Evolutionary conservation across 92 coral and sea anemone genomes (phyloP).

Genomic region (Umimayanthus kanabou): DNA sequence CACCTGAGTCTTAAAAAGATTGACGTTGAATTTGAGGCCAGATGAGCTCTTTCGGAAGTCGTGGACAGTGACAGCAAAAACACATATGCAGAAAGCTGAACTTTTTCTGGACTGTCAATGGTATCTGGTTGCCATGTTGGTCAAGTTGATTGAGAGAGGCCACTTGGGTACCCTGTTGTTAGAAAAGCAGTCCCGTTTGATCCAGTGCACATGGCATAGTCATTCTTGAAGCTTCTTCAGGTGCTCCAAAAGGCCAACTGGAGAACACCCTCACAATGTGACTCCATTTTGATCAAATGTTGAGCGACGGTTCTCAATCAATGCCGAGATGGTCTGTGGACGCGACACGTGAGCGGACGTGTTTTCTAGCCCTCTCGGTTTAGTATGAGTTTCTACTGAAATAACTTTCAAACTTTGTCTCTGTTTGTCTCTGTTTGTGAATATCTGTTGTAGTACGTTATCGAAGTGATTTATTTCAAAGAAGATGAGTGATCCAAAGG

Average conservation of each 20-base stretch:
- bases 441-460: too few species aligned
- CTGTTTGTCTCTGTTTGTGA: too few species aligned
- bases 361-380: too few species aligned
- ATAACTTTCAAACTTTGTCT: too few species aligned
- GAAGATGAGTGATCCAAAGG: too few species aligned
- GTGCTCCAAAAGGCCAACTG: slow-evolving; percentile 35
- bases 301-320: slow-evolving; percentile 5
- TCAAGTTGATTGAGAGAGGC: slow-evolving; percentile 35
- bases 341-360: too few species aligned
- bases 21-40: too few species aligned
- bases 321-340: neutral
- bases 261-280: slow-evolving; percentile 7
- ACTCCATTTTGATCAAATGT: slow-evolving; percentile 34
- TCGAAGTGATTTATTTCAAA: too few species aligned
- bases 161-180: slow-evolving; percentile 31
- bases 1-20: too few species aligned
- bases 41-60: too few species aligned
- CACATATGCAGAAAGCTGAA: slow-evolving; percentile 14
- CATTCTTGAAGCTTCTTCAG: slow-evolving; percentile 27
- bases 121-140: slow-evolving; percentile 27
- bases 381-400: too few species aligned
- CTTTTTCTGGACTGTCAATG: slow-evolving; percentile 4
- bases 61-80: too few species aligned
- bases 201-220: slow-evolving; percentile 28
- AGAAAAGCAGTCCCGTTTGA: slow-evolving; percentile 31